Base-by-base conservation (phyloP, 2,888 invertebrate species). In the Zelleria hepariella region DNA sequence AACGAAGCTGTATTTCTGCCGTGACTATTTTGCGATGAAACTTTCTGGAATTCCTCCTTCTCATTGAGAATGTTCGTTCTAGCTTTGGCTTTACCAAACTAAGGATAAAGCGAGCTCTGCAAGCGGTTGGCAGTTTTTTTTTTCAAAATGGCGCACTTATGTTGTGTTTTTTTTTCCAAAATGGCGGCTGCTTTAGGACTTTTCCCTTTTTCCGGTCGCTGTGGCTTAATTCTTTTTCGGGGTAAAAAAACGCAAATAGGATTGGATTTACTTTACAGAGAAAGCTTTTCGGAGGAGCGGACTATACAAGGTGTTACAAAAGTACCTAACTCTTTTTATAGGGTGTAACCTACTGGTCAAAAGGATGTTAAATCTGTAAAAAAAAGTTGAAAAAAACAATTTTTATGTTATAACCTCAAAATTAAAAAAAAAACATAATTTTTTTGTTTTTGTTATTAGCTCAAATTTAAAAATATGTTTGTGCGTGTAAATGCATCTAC, bases 21-120 rank as follows among this genome's bases (percentile, higher is more conserved):
- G 2, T 10, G 4, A 15, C 15, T 42, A 10, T 42, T 42, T 42
- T 42, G 32, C 15, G 32, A 42, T 42, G 15, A 3, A 42, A 55
- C 55, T 53, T 53, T 25, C 25, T 8, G 55, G 55, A 32, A 55
- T 55, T 55, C 53, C 53, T 53, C 53, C 24, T 53, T 42, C 27
- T 18, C n/a, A 32, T 55, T 55, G 10, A 8, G 18, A 23, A 23
- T 53, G 10, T 53, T 53, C 53, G 53, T 23, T 53, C 23, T 53
- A 2, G 53, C n/a, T 52, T 0, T 3, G 24, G 5, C 55, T 42
- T 25, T 24, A n/a, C n/a, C n/a, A 20, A 8, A 8, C 5, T 51
- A 23, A 51, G 32, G 32, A 55, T 8, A 32, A 32, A 42, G 55
- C 23, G 26, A 15, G 18, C 25, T 26, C 26, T 18, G 18, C 49